These are phyloP conservation scores for Ictalurus furcatus DNA, from an alignment of 2,113 vertebrate genomes.

Conservation along the genomic window DNA sequence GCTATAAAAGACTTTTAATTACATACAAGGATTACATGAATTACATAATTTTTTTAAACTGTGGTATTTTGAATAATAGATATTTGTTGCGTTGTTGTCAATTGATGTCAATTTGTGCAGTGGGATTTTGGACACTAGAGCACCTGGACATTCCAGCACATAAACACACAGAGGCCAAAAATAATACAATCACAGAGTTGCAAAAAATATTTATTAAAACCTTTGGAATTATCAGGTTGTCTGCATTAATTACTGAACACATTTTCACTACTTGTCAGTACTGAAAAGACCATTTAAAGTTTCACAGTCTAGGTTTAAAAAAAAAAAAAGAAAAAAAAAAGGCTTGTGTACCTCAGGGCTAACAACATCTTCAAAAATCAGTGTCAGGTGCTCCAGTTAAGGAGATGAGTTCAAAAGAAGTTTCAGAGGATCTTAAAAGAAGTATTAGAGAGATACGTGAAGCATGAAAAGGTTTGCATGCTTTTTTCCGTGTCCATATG, in stretches of 20 bases:
- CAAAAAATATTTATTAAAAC: background rate
- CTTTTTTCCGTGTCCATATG: background rate
- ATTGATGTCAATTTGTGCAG: too few species aligned
- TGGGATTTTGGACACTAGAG: too few species aligned
- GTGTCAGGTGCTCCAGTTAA: background rate
- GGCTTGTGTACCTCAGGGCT: background rate
- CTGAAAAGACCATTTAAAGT: background rate
- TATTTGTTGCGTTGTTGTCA: too few species aligned
- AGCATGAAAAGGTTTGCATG: background rate
- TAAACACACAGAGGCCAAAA: background rate
- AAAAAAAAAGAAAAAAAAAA: background rate
- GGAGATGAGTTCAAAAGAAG: background rate
- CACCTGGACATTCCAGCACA: too few species aligned
- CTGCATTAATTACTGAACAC: background rate
- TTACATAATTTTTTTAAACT: too few species aligned
- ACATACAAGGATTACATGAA: too few species aligned
- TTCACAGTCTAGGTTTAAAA: background rate
- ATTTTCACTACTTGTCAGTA: background rate
- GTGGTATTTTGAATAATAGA: too few species aligned
- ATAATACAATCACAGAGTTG: background rate
- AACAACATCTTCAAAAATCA: background rate
- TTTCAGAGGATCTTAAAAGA: background rate
- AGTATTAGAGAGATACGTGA: background rate
- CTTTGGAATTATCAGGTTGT: background rate
- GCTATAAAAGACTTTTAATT: too few species aligned